Conservation (phyloP, 2,113 vertebrate genomes). For the Lamprotornis superbus region DNA sequence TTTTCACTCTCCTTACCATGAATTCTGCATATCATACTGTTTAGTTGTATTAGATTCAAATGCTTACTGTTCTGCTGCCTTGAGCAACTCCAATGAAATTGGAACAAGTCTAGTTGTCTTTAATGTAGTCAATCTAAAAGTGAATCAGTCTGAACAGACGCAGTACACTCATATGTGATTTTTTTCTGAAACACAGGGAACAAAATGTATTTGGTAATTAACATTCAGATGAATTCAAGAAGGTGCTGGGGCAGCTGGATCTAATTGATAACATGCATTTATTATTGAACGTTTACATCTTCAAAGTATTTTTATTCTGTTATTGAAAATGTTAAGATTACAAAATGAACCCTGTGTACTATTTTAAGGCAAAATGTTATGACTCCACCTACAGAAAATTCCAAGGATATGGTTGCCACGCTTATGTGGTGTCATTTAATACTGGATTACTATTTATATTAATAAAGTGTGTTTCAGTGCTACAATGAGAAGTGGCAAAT, state of each 20-base stretch:
- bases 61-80: background rate
- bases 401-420: background rate
- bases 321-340: background rate
- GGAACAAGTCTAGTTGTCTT: background rate
- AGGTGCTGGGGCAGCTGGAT: background rate
- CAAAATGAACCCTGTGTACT: background rate
- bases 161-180: fast-evolving
- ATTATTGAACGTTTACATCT: background rate
- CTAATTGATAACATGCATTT: background rate
- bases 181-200: background rate
- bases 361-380: background rate
- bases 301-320: background rate
- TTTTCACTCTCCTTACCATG: background rate
- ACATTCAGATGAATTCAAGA: background rate
- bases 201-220: background rate
- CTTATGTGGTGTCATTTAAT: background rate
- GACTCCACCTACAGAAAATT: background rate
- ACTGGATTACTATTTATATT: background rate
- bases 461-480: background rate
- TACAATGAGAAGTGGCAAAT: background rate
- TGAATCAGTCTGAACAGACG: background rate
- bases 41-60: background rate
- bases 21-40: background rate
- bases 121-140: background rate
- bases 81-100: background rate